Conservation (phyloP, 2,113 vertebrate species). For the Ailuropoda melanoleuca region DNA sequence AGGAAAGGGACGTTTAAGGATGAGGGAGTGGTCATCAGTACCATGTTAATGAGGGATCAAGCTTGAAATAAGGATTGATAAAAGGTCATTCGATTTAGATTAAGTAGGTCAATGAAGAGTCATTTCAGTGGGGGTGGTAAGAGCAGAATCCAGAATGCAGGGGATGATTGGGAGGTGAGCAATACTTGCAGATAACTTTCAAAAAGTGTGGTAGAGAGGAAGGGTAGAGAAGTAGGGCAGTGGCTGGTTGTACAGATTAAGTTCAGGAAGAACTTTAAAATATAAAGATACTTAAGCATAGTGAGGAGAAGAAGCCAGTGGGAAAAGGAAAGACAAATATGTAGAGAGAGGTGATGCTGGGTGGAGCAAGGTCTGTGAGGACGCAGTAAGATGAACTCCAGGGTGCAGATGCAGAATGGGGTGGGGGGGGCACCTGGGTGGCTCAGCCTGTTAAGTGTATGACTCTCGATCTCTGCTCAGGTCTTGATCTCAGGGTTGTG, state of each 20-base stretch:
- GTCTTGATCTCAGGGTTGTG: background rate
- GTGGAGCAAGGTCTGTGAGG: background rate
- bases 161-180: rapidly evolving
- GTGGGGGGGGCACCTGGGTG: background rate
- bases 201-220: background rate
- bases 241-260: background rate
- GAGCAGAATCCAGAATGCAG: background rate
- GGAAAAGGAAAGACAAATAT: background rate
- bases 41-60: background rate
- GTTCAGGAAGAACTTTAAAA: background rate
- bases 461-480: background rate
- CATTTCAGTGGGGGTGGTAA: background rate
- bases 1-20: background rate
- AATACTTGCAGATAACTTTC: background rate
- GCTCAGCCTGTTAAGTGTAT: background rate
- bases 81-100: background rate
- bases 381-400: background rate
- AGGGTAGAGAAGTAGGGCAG: background rate
- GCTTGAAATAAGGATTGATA: background rate
- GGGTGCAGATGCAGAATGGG: background rate
- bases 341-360: background rate
- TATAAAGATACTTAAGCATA: background rate
- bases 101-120: background rate
- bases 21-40: background rate
- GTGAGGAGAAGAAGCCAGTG: background rate